phyloP scores from a whole-genome alignment of 1,140 invertebrate species.

The Agrilus planipennis region DNA sequence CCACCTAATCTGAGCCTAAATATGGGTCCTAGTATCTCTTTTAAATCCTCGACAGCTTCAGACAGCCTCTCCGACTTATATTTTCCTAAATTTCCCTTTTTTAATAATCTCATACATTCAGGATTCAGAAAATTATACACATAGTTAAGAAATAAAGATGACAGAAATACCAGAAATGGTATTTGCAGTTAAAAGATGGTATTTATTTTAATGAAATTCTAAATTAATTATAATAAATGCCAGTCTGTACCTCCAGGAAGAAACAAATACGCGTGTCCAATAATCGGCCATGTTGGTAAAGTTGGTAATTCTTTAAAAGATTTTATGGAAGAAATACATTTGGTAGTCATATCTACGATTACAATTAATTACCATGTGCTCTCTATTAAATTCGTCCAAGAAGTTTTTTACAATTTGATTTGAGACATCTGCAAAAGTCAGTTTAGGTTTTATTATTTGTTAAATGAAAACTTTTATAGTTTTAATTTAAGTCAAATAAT shows the following conservation, averaged over 20 bases:
- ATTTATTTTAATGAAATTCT: conserved; percentile 4
- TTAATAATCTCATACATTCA: not conserved
- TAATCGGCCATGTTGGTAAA: conserved; percentile 23
- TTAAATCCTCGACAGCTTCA: conserved; percentile 30
- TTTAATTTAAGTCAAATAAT: no score
- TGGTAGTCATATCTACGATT: no score
- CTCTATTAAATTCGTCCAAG: no score
- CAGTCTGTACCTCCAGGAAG: conserved; percentile 24
- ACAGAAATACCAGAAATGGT: conserved; percentile 4
- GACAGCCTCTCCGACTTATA: conserved; percentile 28
- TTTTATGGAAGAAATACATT: no score
- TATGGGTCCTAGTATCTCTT: conserved; percentile 26
- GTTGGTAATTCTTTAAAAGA: conserved; percentile 24
- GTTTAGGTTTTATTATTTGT: no score
- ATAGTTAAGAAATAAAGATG: conserved; percentile 5
- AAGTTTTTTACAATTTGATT: no score
- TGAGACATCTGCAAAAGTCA: no score
- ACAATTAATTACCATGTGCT: no score
- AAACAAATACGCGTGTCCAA: conserved; percentile 33
- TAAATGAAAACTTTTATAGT: no score
- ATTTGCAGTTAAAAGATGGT: not conserved
- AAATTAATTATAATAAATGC: conserved; percentile 8
- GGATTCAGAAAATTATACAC: not conserved
- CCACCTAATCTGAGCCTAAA: conserved; percentile 30
- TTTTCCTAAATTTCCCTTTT: conserved; percentile 20